Evolutionary conservation across 2,888 invertebrate species (phyloP).

Genomic region (Alitta virens): DNA sequence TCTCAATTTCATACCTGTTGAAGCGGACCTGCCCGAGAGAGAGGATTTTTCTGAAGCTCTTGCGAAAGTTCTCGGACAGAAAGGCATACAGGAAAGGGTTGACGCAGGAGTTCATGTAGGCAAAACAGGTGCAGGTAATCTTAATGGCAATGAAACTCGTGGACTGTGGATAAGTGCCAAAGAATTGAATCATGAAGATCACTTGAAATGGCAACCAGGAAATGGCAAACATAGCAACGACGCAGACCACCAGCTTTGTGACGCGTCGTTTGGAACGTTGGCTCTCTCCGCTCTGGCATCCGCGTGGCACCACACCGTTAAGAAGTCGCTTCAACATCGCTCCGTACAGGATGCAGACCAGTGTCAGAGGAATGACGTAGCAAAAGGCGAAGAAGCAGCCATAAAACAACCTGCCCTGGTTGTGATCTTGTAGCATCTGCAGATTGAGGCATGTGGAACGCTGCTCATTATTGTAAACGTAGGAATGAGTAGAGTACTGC

Average conservation of each 20-base stretch:
- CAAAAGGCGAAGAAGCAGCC: conserved; percentile 74
- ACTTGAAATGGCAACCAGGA: conserved; percentile 95
- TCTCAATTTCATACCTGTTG: too few species aligned
- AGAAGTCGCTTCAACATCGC: conserved; percentile 85
- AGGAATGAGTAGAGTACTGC: conserved; percentile 36
- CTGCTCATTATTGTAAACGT: conserved; percentile 53
- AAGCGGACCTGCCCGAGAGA: too few species aligned
- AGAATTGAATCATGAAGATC: conserved; percentile 66
- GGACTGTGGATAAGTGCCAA: conserved; percentile 68
- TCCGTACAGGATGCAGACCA: conserved; percentile 84
- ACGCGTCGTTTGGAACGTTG: conserved; percentile 83
- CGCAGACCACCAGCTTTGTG: conserved; percentile 86
- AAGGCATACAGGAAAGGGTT: conserved; percentile 94
- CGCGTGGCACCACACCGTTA: conserved; percentile 71
- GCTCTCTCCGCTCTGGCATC: conserved; percentile 72
- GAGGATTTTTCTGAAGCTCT: conserved; percentile 69
- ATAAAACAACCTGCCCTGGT: conserved; percentile 30
- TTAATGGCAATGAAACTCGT: conserved; percentile 60
- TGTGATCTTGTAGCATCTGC: conserved; percentile 9
- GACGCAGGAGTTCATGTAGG: conserved; percentile 92
- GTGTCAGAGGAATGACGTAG: conserved; percentile 81
- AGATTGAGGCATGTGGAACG: conserved; percentile 42
- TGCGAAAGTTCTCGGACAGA: conserved; percentile 88
- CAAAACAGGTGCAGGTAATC: conserved; percentile 59
- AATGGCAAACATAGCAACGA: conserved; percentile 86